These are phyloP conservation scores for Lycaon pictus DNA, from an alignment of 2,113 vertebrate genomes.

Conservation along the genomic window DNA sequence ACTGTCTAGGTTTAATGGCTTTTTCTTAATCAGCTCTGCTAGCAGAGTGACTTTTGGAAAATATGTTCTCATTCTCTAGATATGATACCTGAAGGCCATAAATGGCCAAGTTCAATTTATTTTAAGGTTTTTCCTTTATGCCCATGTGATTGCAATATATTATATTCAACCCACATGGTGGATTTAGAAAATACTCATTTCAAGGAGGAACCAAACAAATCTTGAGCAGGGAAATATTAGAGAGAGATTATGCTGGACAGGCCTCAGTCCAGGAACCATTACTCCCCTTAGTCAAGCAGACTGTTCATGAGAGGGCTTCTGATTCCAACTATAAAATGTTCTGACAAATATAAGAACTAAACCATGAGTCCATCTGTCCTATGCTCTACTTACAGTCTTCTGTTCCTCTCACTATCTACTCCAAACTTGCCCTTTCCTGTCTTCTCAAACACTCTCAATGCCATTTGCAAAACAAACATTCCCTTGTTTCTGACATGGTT, in stretches of 20 bases:
- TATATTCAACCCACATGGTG: neutral
- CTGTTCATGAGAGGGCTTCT: neutral
- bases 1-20: neutral
- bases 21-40: neutral
- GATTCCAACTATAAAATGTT: neutral
- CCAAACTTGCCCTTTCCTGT: neutral
- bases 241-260: neutral
- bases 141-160: neutral
- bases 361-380: neutral
- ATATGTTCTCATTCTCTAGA: neutral
- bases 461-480: constrained; percentile 24
- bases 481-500: neutral
- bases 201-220: neutral
- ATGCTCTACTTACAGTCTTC: neutral
- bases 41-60: neutral
- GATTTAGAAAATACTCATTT: neutral
- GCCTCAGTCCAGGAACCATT: neutral
- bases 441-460: neutral
- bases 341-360: neutral
- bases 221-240: neutral
- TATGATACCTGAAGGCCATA: neutral
- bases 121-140: neutral
- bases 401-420: neutral
- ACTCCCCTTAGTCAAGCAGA: neutral
- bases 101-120: neutral